A percentile compares a stretch with the other conserved stretches of the same genome.
Conservation (phyloP, 2,113 vertebrate species). For the Salvelinus fontinalis region DNA sequence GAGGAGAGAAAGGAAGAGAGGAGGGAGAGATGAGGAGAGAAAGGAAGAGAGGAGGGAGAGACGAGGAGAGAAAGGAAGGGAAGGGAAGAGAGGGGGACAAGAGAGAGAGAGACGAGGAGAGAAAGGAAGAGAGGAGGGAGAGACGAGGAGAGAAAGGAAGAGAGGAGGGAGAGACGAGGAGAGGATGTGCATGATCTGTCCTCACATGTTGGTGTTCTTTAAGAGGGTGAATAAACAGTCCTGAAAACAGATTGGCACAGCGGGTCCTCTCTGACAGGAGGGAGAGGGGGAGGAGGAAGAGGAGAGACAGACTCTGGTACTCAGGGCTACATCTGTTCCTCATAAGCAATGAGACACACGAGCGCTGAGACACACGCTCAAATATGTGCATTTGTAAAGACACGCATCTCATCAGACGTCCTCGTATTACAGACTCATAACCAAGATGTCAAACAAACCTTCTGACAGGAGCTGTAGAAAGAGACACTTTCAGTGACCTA, state of each 20-base stretch:
- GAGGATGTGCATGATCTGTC: slow-evolving; percentile 29
- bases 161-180: neutral
- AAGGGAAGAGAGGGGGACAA: no score
- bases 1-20: no score
- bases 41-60: no score
- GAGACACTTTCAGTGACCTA: no score
- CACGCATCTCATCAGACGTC: neutral
- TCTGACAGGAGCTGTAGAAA: neutral
- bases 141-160: no score
- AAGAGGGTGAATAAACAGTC: slow-evolving; percentile 45
- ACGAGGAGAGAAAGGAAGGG: no score
- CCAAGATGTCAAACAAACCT: neutral
- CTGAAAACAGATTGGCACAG: slow-evolving; percentile 61
- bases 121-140: no score
- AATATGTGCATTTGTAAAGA: neutral
- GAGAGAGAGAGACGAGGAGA: no score
- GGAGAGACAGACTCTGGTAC: slow-evolving; percentile 27
- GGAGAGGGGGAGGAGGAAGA: neutral
- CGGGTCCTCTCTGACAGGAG: slow-evolving; percentile 12
- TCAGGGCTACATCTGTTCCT: slow-evolving; percentile 58
- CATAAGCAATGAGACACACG: slow-evolving; percentile 8
- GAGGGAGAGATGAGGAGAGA: no score
- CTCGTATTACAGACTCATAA: neutral
- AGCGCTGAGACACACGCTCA: neutral
- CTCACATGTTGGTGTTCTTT: slow-evolving; percentile 27